Base-by-base conservation (phyloP, 2,113 vertebrate genomes). In the Indicator maculatus region DNA sequence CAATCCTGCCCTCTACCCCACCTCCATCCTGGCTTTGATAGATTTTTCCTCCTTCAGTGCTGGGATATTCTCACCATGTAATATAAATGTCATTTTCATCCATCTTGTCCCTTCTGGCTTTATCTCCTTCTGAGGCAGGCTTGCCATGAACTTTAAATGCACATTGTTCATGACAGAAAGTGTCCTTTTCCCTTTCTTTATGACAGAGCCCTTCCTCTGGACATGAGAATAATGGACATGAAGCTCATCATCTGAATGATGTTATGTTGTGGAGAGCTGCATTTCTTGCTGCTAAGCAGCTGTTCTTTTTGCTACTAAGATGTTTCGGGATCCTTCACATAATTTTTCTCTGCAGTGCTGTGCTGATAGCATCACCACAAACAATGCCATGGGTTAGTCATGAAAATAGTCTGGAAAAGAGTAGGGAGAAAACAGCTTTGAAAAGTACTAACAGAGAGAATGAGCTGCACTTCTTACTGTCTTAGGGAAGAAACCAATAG, bases 21-120 rank as follows among this genome's bases (percentile, higher is more conserved):
- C 3, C 33, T 74, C 17, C n/a, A 47, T 63, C 33, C 11, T 5
- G 1, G 14, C 64, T 71, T 33, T 88, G 60, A 89, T 23, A 80
- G 38, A 85, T 60, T 41, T 13, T 87, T 44, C 63, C 28, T 86
- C 33, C 26, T 67, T 61, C 59, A 83, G 39, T 56, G 31, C 65
- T 23, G 74, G 41, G 31, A 36, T 65, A 71, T 55, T 41, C 30
- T 74, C 93, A 80, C 52, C 30, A 52, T n/a, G 33, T 73, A 77
- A 82, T 85, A 84, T 21, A 83, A 83, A 72, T 53, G 65, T 65
- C 64, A 88, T 70, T 95, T 92, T 81, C 79, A 93, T 88, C 58
- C n/a, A 56, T 89, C 52, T 77, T 83, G 52, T 88, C 93, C 28
- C 8, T 88, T 83, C 77, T 2, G 4, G 27, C 9, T 94, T 93